Evolutionary conservation across 2,888 invertebrate genomes (phyloP).

Genomic region (Anthoptus insignis): DNA sequence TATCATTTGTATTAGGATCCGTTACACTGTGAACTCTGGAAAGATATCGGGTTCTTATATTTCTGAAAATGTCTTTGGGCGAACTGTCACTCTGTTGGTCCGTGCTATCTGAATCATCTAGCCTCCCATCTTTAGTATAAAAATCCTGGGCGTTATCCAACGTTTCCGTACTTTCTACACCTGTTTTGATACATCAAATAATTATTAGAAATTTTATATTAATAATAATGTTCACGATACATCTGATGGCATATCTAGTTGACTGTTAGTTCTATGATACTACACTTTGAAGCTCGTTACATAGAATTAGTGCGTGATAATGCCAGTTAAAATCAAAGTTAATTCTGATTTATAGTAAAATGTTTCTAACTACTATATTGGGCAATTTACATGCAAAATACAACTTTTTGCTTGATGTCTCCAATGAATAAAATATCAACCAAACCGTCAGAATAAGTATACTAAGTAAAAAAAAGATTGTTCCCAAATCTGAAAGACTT

Average conservation of each 20-base stretch:
- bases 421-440: not conserved
- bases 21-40: constrained; percentile 76
- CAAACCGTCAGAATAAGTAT: constrained; percentile 3
- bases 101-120: constrained; percentile 62
- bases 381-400: constrained; percentile 25
- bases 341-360: constrained; percentile 25
- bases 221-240: constrained; percentile 60
- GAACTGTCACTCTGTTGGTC: constrained; percentile 71
- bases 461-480: not conserved
- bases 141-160: constrained; percentile 69
- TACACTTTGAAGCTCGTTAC: constrained; percentile 58
- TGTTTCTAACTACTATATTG: constrained; percentile 17
- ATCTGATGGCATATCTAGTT: constrained; percentile 46
- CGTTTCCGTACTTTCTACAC: constrained; percentile 78
- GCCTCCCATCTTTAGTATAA: constrained; percentile 66
- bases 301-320: constrained; percentile 77
- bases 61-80: constrained; percentile 73
- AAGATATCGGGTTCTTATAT: constrained; percentile 75
- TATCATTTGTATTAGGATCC: constrained; percentile 63
- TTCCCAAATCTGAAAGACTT: not conserved
- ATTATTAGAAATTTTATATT: constrained; percentile 68
- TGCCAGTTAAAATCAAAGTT: constrained; percentile 64
- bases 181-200: constrained; percentile 78
- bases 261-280: constrained; percentile 54
- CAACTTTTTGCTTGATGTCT: not conserved